phyloP scores from a whole-genome alignment of 1,140 invertebrate species.

The Archivesica marissinica region DNA sequence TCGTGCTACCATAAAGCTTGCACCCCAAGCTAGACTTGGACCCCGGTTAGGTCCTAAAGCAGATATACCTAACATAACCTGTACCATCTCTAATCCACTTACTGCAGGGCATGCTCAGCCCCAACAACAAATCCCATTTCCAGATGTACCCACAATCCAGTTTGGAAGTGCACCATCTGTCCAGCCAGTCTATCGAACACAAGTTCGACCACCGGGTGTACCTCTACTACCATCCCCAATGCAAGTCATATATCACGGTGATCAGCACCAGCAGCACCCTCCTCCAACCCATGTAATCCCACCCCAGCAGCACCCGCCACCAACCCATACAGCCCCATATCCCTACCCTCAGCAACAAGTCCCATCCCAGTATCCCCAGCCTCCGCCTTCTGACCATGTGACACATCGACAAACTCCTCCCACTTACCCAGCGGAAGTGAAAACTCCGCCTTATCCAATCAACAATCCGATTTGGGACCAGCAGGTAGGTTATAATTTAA shows the following conservation, averaged over 20 bases:
- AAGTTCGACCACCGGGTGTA: background rate
- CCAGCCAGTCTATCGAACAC: background rate
- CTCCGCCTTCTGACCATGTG: background rate
- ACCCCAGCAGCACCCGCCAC: conserved; percentile 9
- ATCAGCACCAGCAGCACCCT: background rate
- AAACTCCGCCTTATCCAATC: conserved; percentile 16
- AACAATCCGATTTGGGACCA: conserved; percentile 3
- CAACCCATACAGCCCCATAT: conserved; percentile 18
- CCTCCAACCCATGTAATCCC: background rate
- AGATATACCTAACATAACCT: conserved; percentile 27
- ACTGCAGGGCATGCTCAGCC: background rate
- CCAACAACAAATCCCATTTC: background rate
- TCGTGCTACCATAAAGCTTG: background rate
- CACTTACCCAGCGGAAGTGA: background rate
- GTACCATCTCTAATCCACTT: conserved; percentile 39
- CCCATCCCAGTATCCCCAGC: conserved; percentile 17
- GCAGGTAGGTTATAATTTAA: conserved; percentile 2
- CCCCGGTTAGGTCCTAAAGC: background rate
- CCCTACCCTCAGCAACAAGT: conserved; percentile 51
- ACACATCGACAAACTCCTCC: background rate
- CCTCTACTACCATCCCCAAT: background rate
- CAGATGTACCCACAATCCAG: too few species aligned
- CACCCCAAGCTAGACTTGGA: background rate
- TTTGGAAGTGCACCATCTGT: background rate
- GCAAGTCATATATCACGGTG: too few species aligned